Base-by-base conservation (phyloP, 2,113 vertebrate genomes). In the Tachysurus vachellii region DNA sequence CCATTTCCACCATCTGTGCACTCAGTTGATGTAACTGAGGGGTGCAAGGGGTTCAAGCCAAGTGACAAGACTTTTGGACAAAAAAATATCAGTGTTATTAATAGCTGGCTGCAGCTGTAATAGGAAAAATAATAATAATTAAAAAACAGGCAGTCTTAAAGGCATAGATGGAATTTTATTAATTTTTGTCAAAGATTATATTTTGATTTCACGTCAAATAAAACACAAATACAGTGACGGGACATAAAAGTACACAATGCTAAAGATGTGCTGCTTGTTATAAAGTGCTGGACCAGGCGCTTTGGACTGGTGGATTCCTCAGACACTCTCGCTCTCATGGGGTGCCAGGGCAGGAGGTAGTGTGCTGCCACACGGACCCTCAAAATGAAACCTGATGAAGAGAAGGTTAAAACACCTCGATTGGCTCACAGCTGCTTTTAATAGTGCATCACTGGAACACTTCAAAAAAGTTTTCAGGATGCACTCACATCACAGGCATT, bases 361-460 rank as follows among this genome's bases (percentile, higher is more conserved):
- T 0, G 95, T 99, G 42, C 84, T 96, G 9, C 97, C 98, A 93
- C 98, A 98, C 17, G 97, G 97, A 68, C 98, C 97, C 0, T 96
- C 92, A 92, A 99, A 99, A 92, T 99, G 97, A 88, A 98, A 99
- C 94, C 98, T 99, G 93, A 61, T 92, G 91, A 0, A 62, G 31
- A 81, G 73, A 83, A 71, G 57, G 14, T 54, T 57, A 57, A 36
- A 36, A 36, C 1, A 31, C 9, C 11, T 28, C 3, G 19, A 71
- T 11, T 42, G 10, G 64, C 10, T 73, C 66, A 44, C 53, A 73
- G 28, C 66, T 56, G 50, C 50, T 85, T 28, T 75, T 50, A 85
- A 62, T 61, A 23, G 36, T 44, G 84, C 54, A 85, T 26, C 16
- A 47, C 2, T 23, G 64, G 50, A 36, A 84, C 16, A 44, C 80